Conservation (phyloP, 92 coral and sea anemone species). For the Scolanthus callimorphus region DNA sequence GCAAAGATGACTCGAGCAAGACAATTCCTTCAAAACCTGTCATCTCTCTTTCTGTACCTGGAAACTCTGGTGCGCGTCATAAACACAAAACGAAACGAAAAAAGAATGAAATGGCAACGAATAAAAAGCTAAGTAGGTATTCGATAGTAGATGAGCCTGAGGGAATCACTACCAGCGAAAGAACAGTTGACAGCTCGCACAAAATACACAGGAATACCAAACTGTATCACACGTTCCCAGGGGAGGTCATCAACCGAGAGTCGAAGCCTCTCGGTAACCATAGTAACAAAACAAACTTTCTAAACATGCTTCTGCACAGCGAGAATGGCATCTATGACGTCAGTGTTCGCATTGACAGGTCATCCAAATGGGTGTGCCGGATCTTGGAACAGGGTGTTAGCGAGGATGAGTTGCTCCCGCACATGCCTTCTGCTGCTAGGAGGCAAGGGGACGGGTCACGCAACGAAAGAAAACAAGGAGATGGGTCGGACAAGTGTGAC, state of each 20-base stretch:
- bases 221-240: not conserved
- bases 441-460: too few species aligned
- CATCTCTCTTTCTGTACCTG: not conserved
- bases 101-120: not conserved
- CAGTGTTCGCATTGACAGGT: constrained; percentile 15
- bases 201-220: not conserved
- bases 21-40: not conserved
- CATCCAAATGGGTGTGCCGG: constrained; percentile 63
- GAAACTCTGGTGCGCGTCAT: not conserved
- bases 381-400: constrained; percentile 48
- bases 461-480: constrained; percentile 17
- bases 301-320: constrained; percentile 71
- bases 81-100: not conserved
- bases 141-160: not conserved
- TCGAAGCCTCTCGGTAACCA: not conserved
- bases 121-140: not conserved
- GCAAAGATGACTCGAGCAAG: not conserved
- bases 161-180: not conserved
- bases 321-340: constrained; percentile 68
- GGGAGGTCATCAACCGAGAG: not conserved
- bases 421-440: constrained; percentile 16
- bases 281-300: constrained; percentile 22
- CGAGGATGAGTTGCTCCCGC: constrained; percentile 57
- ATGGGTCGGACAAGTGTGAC: constrained; percentile 15
- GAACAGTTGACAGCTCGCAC: not conserved